These are phyloP conservation scores for Trachelus stipa DNA, from an alignment of 2,888 invertebrate genomes.

Conservation along the genomic window DNA sequence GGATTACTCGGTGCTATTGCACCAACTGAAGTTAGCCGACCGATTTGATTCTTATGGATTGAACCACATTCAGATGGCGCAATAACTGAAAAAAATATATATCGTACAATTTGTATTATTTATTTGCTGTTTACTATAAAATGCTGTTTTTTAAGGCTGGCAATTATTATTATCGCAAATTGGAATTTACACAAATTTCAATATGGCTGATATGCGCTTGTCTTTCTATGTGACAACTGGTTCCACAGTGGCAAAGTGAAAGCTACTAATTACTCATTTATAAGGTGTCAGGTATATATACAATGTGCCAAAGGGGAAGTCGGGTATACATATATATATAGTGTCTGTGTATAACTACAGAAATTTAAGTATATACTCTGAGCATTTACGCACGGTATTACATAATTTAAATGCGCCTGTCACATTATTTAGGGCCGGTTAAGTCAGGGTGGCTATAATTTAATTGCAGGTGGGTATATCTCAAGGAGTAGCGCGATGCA, in stretches of 20 bases:
- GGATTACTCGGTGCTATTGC: no score
- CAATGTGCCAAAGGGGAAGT: background rate
- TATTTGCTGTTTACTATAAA: background rate
- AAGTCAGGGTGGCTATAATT: slow-evolving; percentile 54
- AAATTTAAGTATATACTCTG: background rate
- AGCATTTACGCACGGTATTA: slow-evolving; percentile 57
- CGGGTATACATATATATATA: background rate
- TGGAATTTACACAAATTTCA: background rate
- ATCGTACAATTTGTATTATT: background rate
- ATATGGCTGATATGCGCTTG: background rate
- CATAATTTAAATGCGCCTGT: slow-evolving; percentile 55
- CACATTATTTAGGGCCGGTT: slow-evolving; percentile 55
- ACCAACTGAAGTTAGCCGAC: no score
- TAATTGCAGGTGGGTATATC: slow-evolving; percentile 57
- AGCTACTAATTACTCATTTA: background rate
- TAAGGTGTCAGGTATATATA: background rate
- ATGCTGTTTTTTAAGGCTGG: background rate
- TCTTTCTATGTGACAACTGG: background rate
- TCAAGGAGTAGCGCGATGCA: slow-evolving; percentile 36
- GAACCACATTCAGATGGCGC: background rate
- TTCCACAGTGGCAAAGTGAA: background rate
- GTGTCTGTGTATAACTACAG: background rate
- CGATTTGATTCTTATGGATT: background rate
- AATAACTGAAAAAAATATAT: background rate
- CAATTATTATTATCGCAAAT: background rate